Evolutionary conservation across 2,797 vertebrate species (phyloP), one percentile per base, ranked within the genome.

Genomic region (Podarcis lilfordi): DNA sequence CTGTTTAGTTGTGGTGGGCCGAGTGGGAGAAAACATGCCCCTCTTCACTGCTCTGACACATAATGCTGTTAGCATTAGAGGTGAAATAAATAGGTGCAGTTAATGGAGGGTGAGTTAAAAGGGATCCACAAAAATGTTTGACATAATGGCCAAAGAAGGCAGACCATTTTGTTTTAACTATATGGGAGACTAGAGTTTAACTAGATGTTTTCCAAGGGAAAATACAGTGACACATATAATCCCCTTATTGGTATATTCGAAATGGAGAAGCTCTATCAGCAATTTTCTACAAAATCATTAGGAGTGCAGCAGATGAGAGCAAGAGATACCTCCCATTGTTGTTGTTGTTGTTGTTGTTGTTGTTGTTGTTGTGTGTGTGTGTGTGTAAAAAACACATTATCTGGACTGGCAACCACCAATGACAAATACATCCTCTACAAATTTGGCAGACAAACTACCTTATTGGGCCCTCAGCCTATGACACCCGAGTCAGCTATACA

Each of bases 21-120:
- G 68, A 92, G 91, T 91, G 93, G 81, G n/a, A 59, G 82, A 87
- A 90, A 64, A 5, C 13, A 2, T 85, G 40, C 83, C 4, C 82
- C 82, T 90, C 50, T 80, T 90, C 72, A 83, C 72, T 87, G 43
- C 40, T 71, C 13, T 71, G 78, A 88, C 80, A 90, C 81, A 83
- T 89, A 85, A 40, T 75, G 37, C 76, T 80, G 55, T 91, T 83
- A 92, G 35, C 74, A 71, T 86, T 61, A 92, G 92, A 83, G 21
- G 61, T 86, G 23, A 90, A 79, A 92, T 87, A 90, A 95, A 91
- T 80, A 89, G 35, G 23, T 91, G 69, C 72, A 85, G 35, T 91
- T 64, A 87, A 4, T 83, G 37, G 32, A 87, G 55, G 43, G 82
- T 59, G 86, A 92, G 90, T 89, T 92, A 43, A 92, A 89, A 91